These are phyloP conservation scores for Staurois parvus DNA, from an alignment of 2,797 vertebrate genomes.

Conservation along the genomic window DNA sequence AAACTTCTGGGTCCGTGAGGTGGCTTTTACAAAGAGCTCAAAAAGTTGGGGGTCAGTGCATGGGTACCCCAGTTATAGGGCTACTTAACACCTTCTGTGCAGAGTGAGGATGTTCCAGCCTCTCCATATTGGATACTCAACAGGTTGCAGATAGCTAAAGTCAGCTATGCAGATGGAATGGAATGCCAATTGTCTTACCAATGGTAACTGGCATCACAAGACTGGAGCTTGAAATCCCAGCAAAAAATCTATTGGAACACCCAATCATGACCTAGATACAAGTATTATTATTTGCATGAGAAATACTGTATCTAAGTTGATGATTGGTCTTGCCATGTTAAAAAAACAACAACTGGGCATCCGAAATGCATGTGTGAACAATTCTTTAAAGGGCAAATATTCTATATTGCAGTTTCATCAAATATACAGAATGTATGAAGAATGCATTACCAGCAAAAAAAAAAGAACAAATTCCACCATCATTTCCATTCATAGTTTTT, in stretches of 20 bases:
- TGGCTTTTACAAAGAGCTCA: no score
- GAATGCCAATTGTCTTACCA: not conserved
- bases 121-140: not conserved
- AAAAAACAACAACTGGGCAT: not conserved
- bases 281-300: not conserved
- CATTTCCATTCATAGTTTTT: no score
- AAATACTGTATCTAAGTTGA: not conserved
- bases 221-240: not conserved
- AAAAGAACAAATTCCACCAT: no score
- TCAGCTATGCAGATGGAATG: not conserved
- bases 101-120: not conserved
- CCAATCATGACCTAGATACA: not conserved
- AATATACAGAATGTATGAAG: not conserved
- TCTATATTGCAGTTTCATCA: not conserved
- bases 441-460: not conserved
- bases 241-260: not conserved
- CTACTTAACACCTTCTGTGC: not conserved
- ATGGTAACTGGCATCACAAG: not conserved
- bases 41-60: not conserved
- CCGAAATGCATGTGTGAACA: conserved; percentile 2
- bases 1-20: no score
- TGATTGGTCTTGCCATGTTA: no score
- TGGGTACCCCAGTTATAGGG: not conserved
- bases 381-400: not conserved
- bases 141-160: no score